A percentile compares a stretch with the other conserved stretches of the same genome.
Conservation (phyloP, 2,888 invertebrate genomes). For the Drosophila cognata region DNA sequence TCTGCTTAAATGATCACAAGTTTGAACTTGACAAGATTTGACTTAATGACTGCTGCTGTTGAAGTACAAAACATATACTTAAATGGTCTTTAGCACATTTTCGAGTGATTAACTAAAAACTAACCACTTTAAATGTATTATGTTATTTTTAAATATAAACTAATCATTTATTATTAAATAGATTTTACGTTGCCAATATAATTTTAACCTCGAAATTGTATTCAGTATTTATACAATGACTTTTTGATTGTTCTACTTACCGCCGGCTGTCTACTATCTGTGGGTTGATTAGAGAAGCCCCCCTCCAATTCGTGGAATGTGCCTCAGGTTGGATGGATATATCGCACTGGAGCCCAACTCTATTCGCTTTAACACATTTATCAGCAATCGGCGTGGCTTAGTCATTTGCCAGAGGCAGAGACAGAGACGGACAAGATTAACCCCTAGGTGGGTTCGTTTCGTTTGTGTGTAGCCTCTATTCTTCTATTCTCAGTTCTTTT, state of each 20-base stretch:
- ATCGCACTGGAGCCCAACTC: slow-evolving; percentile 7
- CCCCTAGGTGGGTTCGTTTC: slow-evolving; percentile 42
- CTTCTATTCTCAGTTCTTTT: slow-evolving; percentile 17
- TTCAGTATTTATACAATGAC: not conserved
- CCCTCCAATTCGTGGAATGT: slow-evolving; percentile 1
- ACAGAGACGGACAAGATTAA: slow-evolving; percentile 47
- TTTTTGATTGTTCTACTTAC: not conserved
- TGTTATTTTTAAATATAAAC: not conserved
- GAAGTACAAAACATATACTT: not conserved
- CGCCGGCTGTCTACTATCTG: not conserved
- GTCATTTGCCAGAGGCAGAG: slow-evolving; percentile 41
- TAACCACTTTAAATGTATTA: not conserved
- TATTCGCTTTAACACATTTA: slow-evolving; percentile 56
- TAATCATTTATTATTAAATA: not conserved
- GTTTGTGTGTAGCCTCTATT: slow-evolving; percentile 10
- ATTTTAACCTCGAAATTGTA: not conserved
- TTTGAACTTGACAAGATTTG: slow-evolving; percentile 20
- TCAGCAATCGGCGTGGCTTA: slow-evolving; percentile 61
- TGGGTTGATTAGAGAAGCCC: not conserved
- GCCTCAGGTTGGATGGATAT: not conserved
- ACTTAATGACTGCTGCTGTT: slow-evolving; percentile 23
- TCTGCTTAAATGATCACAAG: not conserved
- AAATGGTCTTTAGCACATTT: not conserved
- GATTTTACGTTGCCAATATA: not conserved
- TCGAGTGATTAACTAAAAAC: not conserved